Evolutionary conservation across 1,140 invertebrate species (phyloP).

Genomic region (Bicyclus anynana): DNA sequence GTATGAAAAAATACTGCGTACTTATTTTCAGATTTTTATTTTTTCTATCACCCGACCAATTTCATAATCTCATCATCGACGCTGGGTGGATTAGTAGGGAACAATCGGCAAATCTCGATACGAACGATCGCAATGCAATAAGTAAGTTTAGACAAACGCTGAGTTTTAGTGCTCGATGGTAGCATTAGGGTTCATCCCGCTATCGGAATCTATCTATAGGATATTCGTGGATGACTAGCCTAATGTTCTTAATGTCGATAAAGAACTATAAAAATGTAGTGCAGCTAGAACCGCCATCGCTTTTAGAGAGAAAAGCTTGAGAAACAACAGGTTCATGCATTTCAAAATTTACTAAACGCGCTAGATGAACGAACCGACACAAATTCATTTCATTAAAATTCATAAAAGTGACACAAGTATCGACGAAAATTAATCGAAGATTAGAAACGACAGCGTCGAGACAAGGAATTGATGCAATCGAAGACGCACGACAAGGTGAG

Average conservation of each 20-base stretch:
- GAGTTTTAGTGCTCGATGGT: conserved; percentile 63
- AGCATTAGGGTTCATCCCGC: conserved; percentile 52
- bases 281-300: conserved; percentile 55
- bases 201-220: conserved; percentile 44
- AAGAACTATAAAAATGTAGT: conserved; percentile 38
- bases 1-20: conserved; percentile 74
- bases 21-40: conserved; percentile 77
- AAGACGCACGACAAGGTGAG: conserved; percentile 35
- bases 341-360: conserved; percentile 30
- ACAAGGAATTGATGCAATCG: conserved; percentile 21
- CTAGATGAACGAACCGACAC: conserved; percentile 28
- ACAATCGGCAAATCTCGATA: conserved; percentile 52
- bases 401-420: conserved; percentile 25
- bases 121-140: conserved; percentile 46
- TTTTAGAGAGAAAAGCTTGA: conserved; percentile 49
- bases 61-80: conserved; percentile 58
- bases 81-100: conserved; percentile 58
- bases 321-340: conserved; percentile 20
- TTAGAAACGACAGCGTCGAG: conserved; percentile 19
- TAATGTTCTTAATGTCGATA: conserved; percentile 34
- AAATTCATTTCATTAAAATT: conserved; percentile 14
- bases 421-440: conserved; percentile 21
- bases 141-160: conserved; percentile 62
- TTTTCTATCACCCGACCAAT: conserved; percentile 73
- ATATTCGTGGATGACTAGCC: conserved; percentile 51